Percentiles rank a stretch among this genome's conserved stretches.
Conservation (phyloP, 2,113 vertebrate species). For the Gnathonemus echidnorhynchus region DNA sequence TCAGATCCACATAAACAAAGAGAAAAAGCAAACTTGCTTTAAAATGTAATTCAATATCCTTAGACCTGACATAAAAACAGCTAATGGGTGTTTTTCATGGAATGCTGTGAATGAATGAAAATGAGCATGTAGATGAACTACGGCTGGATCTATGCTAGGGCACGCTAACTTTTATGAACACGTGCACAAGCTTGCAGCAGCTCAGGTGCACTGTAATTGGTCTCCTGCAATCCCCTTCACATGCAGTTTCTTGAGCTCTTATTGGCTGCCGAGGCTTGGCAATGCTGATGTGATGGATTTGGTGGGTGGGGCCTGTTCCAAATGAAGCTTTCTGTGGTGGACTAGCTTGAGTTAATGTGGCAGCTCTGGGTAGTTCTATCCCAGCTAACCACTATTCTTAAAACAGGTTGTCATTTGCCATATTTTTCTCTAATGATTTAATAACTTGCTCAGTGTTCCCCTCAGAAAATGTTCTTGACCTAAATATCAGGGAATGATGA, state of each 20-base stretch:
- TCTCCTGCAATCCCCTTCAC: slow-evolving; percentile 42
- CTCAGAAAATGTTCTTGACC: background rate
- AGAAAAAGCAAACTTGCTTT: background rate
- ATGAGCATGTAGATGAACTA: background rate
- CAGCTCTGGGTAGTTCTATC: background rate
- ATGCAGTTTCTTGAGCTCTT: slow-evolving; percentile 48
- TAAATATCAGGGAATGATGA: background rate
- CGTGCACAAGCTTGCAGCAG: background rate
- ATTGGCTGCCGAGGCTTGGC: slow-evolving; percentile 44
- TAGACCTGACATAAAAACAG: background rate
- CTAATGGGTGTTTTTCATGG: background rate
- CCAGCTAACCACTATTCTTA: background rate
- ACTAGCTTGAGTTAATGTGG: background rate
- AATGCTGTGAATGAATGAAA: background rate
- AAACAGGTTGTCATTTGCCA: background rate
- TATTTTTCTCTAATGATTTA: background rate
- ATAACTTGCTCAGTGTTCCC: background rate
- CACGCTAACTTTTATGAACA: background rate
- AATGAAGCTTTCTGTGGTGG: background rate
- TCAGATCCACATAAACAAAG: background rate
- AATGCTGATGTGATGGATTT: slow-evolving; percentile 57
- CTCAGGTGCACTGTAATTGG: slow-evolving; percentile 43
- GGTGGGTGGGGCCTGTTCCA: slow-evolving; percentile 34
- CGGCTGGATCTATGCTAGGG: background rate
- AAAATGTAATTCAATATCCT: background rate